Evolutionary conservation across 2,113 vertebrate genomes (phyloP).

Genomic region (Lethenteron reissneri): DNA sequence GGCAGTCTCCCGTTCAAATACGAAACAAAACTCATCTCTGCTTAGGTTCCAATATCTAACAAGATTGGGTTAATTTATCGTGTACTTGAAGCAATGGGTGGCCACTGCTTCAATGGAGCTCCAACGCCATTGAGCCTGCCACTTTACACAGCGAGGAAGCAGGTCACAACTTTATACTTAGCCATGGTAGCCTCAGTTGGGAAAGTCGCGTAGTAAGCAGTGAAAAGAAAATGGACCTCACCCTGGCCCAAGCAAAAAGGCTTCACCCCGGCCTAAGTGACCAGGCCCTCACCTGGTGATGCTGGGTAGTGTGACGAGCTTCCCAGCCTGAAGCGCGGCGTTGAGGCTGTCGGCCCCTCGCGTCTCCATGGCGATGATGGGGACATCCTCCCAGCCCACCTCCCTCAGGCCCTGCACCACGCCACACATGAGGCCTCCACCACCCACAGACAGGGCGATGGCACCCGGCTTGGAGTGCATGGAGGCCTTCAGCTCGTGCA

Average conservation of each 20-base stretch:
- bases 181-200: too few species aligned
- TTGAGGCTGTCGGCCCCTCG: conserved; percentile 49
- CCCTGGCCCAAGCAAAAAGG: too few species aligned
- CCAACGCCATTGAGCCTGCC: neutral
- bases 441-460: conserved; percentile 52
- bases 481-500: conserved; percentile 35
- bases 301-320: conserved; percentile 36
- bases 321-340: conserved; percentile 31
- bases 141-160: neutral
- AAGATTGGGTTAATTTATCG: too few species aligned
- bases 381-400: conserved; percentile 47
- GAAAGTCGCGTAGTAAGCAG: too few species aligned
- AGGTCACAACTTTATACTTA: neutral
- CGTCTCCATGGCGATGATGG: conserved; percentile 57
- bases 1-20: too few species aligned
- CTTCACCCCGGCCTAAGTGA: accelerated
- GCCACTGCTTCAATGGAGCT: too few species aligned
- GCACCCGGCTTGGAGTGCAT: conserved; percentile 37
- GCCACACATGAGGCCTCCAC: conserved; percentile 50
- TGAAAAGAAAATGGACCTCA: too few species aligned
- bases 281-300: conserved; percentile 46
- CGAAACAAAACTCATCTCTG: neutral
- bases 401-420: conserved; percentile 39
- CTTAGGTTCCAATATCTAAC: neutral
- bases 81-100: too few species aligned